These are phyloP conservation scores for Tachystola acroxantha DNA, from an alignment of 2,888 invertebrate species.

Conservation along the genomic window DNA sequence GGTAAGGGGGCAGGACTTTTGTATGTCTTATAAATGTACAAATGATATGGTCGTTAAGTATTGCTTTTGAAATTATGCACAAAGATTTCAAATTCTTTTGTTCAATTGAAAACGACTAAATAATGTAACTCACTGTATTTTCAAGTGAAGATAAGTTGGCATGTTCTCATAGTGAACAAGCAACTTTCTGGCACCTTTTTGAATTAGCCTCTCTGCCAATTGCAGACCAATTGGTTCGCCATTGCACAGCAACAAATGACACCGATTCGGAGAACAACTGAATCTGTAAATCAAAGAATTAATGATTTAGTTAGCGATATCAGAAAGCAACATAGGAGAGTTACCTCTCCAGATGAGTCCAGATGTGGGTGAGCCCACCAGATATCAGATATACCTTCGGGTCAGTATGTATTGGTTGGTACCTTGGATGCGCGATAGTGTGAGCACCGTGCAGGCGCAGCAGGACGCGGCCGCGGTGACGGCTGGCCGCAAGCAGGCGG, in stretches of 20 bases:
- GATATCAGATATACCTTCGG: too few relatives aligned
- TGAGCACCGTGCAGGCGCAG: conserved; percentile 21
- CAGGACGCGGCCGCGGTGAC: conserved; percentile 44
- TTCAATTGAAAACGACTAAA: too few relatives aligned
- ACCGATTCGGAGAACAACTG: conserved; percentile 20
- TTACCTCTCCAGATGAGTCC: too few relatives aligned
- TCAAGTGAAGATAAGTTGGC: conserved; percentile 14
- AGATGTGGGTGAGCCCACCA: too few relatives aligned
- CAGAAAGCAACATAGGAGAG: too few relatives aligned
- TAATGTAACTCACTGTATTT: conserved; percentile 1
- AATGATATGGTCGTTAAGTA: too few relatives aligned
- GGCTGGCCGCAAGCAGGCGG: conserved; percentile 34
- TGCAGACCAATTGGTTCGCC: conserved; percentile 27
- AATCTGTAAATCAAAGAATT: conserved; percentile 32
- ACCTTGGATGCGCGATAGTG: conserved; percentile 21
- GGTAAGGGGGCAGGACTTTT: too few relatives aligned
- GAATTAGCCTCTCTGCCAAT: conserved; percentile 32
- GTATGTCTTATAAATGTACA: too few relatives aligned
- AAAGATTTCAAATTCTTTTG: too few relatives aligned
- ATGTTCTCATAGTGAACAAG: conserved; percentile 18
- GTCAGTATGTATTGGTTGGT: too few relatives aligned
- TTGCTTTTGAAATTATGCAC: too few relatives aligned
- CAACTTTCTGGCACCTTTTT: conserved; percentile 36
- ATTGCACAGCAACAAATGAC: conserved; percentile 34
- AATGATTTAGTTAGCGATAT: too few relatives aligned